Percentiles rank a stretch among this genome's conserved stretches.
phyloP scores from a whole-genome alignment of 2,888 invertebrate species.

The Bembecia ichneumoniformis region DNA sequence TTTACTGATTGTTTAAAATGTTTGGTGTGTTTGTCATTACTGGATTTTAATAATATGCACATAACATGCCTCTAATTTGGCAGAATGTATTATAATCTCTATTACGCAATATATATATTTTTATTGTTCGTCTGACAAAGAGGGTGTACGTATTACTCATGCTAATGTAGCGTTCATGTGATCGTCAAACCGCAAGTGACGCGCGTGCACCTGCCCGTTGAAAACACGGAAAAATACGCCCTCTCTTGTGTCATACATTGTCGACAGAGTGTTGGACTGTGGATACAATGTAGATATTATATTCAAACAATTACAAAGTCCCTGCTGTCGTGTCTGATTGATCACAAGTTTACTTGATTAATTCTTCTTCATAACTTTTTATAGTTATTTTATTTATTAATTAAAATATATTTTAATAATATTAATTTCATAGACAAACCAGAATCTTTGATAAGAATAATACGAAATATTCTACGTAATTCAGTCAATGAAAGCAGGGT shows the following conservation, averaged over 20 bases:
- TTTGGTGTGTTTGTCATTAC: neutral
- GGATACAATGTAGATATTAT: too few species aligned
- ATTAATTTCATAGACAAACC: too few species aligned
- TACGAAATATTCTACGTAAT: too few species aligned
- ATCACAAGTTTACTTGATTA: too few species aligned
- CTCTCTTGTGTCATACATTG: constrained; percentile 10
- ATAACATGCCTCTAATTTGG: constrained; percentile 12
- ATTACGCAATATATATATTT: constrained; percentile 31
- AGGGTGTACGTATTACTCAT: constrained; percentile 25
- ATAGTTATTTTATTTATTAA: too few species aligned
- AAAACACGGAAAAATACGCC: constrained; percentile 26
- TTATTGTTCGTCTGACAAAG: constrained; percentile 29
- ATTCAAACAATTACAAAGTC: too few species aligned
- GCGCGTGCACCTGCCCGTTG: constrained; percentile 12
- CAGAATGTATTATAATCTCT: constrained; percentile 10
- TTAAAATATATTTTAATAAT: too few species aligned
- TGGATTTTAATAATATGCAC: constrained; percentile 2
- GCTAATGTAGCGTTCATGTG: constrained; percentile 12
- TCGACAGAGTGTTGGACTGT: too few species aligned
- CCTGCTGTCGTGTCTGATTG: too few species aligned
- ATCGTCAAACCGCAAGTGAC: constrained; percentile 12
- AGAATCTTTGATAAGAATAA: too few species aligned
- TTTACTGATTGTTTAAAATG: constrained; percentile 1
- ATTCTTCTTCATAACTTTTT: too few species aligned
- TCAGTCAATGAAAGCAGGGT: too few species aligned